These are phyloP conservation scores for Coptodon rendalli DNA, from an alignment of 2,113 vertebrate species.

Conservation along the genomic window DNA sequence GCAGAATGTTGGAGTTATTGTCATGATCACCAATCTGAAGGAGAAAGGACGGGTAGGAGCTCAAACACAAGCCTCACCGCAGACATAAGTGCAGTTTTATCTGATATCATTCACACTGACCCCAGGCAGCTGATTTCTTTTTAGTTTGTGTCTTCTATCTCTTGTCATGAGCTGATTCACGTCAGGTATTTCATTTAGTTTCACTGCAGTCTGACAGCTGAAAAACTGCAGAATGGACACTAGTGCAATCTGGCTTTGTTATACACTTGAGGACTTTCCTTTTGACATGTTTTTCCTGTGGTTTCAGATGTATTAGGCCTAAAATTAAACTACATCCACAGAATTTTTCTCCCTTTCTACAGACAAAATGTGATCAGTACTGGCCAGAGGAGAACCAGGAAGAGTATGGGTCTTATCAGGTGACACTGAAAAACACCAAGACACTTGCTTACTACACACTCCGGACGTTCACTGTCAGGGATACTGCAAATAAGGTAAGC, in stretches of 20 bases:
- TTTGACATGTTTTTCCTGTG: not conserved
- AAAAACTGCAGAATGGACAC: not conserved
- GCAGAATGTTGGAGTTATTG: slow-evolving; percentile 89
- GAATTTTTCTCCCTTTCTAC: not conserved
- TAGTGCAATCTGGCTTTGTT: not conserved
- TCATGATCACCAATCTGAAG: slow-evolving; percentile 98
- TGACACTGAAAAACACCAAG: slow-evolving; percentile 84
- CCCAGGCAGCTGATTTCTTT: not conserved
- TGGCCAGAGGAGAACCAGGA: slow-evolving; percentile 90
- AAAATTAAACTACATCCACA: not conserved
- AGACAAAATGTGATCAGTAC: slow-evolving; percentile 98
- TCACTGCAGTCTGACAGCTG: not conserved
- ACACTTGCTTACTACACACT: slow-evolving; percentile 90
- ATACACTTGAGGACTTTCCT: not conserved
- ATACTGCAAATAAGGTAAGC: slow-evolving; percentile 83
- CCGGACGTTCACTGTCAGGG: slow-evolving; percentile 85
- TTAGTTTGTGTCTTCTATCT: not conserved
- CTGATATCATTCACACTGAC: not conserved
- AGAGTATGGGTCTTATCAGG: slow-evolving; percentile 89
- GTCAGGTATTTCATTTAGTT: not conserved
- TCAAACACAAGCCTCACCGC: not conserved
- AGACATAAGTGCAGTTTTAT: not conserved
- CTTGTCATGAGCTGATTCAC: not conserved
- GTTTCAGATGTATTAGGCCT: not conserved
- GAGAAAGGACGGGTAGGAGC: slow-evolving; percentile 92